Percentiles rank a stretch among this genome's conserved stretches.
phyloP scores from a whole-genome alignment of 1,140 invertebrate genomes.

The Carposina sasakii region DNA sequence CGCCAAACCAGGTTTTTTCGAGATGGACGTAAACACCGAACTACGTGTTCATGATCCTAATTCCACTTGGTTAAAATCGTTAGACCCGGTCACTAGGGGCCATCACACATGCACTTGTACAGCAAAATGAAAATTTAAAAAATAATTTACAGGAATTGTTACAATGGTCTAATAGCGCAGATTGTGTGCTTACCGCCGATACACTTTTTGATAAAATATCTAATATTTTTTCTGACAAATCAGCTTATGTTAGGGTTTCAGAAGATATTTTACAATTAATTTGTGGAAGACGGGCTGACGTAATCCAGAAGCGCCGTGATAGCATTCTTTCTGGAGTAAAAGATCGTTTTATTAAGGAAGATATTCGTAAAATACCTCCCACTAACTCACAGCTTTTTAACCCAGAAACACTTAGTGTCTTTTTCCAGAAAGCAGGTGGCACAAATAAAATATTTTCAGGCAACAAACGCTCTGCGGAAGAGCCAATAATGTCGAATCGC shows the following conservation, averaged over 20 bases:
- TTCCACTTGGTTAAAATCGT: not conserved
- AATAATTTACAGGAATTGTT: not conserved
- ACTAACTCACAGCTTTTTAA: conserved; percentile 1
- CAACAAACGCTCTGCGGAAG: not conserved
- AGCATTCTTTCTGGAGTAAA: conserved; percentile 1
- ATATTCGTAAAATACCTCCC: conserved; percentile 1
- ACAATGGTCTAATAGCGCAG: not conserved
- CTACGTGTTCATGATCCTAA: conserved; percentile 1
- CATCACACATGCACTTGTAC: not conserved
- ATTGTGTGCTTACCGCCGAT: not conserved
- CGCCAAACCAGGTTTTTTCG: conserved; percentile 2
- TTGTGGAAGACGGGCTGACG: not conserved
- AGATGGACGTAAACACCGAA: conserved; percentile 1
- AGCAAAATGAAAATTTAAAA: not conserved
- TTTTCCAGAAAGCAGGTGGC: not conserved
- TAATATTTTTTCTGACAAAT: not conserved
- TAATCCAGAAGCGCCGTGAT: not conserved
- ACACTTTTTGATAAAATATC: not conserved
- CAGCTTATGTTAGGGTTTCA: not conserved
- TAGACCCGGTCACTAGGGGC: not conserved
- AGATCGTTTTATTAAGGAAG: not conserved
- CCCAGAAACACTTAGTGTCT: not conserved
- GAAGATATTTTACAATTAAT: not conserved
- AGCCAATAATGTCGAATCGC: not conserved
- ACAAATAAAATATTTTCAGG: not conserved